A percentile compares a stretch with the other conserved stretches of the same genome.
Conservation (phyloP, 64 coral and sea anemone species). For the Pocillopora damicornis region DNA sequence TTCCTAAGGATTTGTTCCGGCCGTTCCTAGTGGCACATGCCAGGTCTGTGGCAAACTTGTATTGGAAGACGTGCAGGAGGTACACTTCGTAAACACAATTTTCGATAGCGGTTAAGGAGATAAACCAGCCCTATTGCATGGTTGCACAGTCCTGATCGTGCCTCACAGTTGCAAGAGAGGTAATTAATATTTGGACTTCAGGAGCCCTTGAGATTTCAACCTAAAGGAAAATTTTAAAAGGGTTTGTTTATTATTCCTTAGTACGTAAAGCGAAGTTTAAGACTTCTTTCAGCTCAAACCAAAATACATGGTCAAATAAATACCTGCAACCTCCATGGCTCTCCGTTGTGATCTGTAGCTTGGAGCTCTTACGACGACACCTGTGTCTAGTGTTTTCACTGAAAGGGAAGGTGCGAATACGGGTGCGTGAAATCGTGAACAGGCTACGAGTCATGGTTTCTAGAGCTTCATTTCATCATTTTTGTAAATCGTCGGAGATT, state of each 20-base stretch:
- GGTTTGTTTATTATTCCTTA: background rate
- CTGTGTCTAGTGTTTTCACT: no score
- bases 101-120: conserved; percentile 37
- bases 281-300: background rate
- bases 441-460: no score
- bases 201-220: background rate
- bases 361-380: no score
- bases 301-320: background rate
- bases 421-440: no score
- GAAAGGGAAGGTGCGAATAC: no score
- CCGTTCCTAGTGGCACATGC: conserved; percentile 51
- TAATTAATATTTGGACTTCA: conserved; percentile 30
- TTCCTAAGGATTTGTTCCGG: conserved; percentile 26
- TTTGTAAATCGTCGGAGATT: no score
- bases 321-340: conserved; percentile 59
- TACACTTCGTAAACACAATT: conserved; percentile 39
- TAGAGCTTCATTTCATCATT: no score
- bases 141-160: conserved; percentile 44
- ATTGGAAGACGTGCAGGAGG: conserved; percentile 53
- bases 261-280: background rate
- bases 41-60: conserved; percentile 60
- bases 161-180: conserved; percentile 44
- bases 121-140: conserved; percentile 51
- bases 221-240: conserved; percentile 14
- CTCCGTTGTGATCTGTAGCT: no score